Conservation (phyloP, 2,797 vertebrate species). For the Poeciliopsis paucimaculata region DNA sequence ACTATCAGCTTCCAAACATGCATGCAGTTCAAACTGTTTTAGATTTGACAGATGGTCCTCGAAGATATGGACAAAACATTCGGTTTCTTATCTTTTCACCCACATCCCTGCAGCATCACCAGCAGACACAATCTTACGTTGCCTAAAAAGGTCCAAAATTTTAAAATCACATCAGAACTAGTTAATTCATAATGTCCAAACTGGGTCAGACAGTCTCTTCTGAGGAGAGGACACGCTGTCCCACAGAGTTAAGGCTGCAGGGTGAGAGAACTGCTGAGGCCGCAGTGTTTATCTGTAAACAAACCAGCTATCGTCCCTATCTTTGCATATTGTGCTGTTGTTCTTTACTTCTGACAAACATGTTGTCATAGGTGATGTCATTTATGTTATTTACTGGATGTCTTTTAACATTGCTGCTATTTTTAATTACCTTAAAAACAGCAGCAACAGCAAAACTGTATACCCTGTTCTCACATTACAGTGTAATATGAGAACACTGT, state of each 20-base stretch:
- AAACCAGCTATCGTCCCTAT: conserved; percentile 46
- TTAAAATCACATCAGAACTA: conserved; percentile 7
- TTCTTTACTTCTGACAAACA: conserved; percentile 20
- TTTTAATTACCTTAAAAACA: background rate
- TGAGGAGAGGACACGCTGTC: conserved; percentile 14
- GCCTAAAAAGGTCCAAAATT: conserved; percentile 6
- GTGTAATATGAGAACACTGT: too few species aligned
- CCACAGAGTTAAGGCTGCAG: conserved; percentile 11
- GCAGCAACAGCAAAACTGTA: background rate
- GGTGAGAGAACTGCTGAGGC: conserved; percentile 25
- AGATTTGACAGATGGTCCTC: conserved; percentile 9
- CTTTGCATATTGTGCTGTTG: conserved; percentile 7
- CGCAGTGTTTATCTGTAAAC: conserved; percentile 70
- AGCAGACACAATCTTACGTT: conserved; percentile 15
- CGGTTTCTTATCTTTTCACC: conserved; percentile 34
- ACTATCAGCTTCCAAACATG: conserved; percentile 18
- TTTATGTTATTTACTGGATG: background rate
- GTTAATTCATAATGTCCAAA: conserved; percentile 1
- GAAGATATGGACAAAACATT: conserved; percentile 14
- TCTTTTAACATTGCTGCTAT: background rate
- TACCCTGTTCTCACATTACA: background rate
- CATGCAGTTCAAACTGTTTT: conserved; percentile 10
- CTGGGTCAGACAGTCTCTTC: background rate
- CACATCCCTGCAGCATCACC: background rate
- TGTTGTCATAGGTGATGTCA: background rate